Evolutionary conservation across 1,140 invertebrate species (phyloP), one percentile per base, ranked within the genome.

Genomic region (Centruroides sculpturatus): DNA sequence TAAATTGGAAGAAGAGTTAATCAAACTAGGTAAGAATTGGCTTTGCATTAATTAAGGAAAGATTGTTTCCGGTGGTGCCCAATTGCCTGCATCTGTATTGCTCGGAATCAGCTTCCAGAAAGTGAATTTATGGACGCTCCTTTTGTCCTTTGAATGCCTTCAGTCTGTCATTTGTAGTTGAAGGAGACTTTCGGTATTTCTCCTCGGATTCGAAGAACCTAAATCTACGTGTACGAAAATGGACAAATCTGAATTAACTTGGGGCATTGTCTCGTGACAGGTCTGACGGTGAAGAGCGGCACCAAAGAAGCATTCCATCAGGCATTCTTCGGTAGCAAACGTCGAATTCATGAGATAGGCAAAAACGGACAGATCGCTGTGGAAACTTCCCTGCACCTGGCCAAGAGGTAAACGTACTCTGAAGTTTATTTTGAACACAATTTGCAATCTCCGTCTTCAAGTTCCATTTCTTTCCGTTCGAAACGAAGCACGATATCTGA

Each of bases 361-460:
- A 58, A 46, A 50, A 52, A 60, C 35, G 62, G 62, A 8, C 34
- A 60, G 4, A 60, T 55, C 12, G 62, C 59, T 4, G 59, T 64
- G 3, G 59, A 60, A 60, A 59, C 62, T 4, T 59, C 62, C 3
- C 35, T 60, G 3, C 57, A 49, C 35, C 23, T 64, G 13, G 62
- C 59, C 7, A 50, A 47, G 12, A 55, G 54, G 62, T 64, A 60
- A 59, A 59, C n/a, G 35, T 5, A 36, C n/a, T 6, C 4, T 49
- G 48, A 8, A 8, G 8, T 50, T 3, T 10, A 35, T 23, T 10
- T 36, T 50, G 5, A 50, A 3, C 12, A 51, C 12, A 12, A n/a
- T 9, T 54, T n/a, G 12, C 9, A 9, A 54, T 54, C 23, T 54
- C 34, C 3, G 34, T 23, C 23, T 23, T 23, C n/a, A 49, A n/a